Percentiles rank a stretch among this genome's conserved stretches.
phyloP scores from a whole-genome alignment of 1,140 invertebrate genomes.

The Hyles euphorbiae region DNA sequence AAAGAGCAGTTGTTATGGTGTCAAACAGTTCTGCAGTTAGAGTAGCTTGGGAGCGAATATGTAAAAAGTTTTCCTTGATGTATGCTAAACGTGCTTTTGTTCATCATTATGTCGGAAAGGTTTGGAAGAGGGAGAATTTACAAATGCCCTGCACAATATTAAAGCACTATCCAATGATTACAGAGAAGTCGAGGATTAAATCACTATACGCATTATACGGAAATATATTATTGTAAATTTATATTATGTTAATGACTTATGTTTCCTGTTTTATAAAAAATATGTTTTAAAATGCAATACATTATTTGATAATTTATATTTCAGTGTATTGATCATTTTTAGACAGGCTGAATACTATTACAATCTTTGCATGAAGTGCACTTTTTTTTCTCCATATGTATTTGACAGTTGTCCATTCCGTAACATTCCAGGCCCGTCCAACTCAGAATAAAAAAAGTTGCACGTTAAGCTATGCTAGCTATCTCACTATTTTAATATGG shows the following conservation, averaged over 20 bases:
- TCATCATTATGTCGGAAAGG: constrained; percentile 87
- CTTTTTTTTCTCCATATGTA: no score
- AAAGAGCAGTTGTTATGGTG: constrained; percentile 84
- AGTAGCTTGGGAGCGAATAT: constrained; percentile 82
- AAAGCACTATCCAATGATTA: constrained; percentile 83
- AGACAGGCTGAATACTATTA: no score
- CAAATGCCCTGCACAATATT: constrained; percentile 84
- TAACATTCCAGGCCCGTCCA: no score
- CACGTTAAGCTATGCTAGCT: no score
- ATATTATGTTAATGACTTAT: neutral
- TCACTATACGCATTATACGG: neutral
- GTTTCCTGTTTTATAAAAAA: neutral
- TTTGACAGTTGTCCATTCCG: no score
- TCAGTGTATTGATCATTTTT: no score
- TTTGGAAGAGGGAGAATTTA: constrained; percentile 85
- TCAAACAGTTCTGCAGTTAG: constrained; percentile 86
- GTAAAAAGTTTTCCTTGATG: constrained; percentile 84
- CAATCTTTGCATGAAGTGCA: no score
- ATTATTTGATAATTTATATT: no score
- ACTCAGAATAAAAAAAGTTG: no score
- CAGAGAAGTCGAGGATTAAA: constrained; percentile 57
- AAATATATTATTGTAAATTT: neutral
- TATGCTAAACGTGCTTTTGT: constrained; percentile 85
- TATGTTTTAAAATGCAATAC: neutral
- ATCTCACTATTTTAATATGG: no score